These are phyloP conservation scores for Chionoecetes opilio DNA, from an alignment of 1,140 invertebrate species.

Conservation along the genomic window DNA sequence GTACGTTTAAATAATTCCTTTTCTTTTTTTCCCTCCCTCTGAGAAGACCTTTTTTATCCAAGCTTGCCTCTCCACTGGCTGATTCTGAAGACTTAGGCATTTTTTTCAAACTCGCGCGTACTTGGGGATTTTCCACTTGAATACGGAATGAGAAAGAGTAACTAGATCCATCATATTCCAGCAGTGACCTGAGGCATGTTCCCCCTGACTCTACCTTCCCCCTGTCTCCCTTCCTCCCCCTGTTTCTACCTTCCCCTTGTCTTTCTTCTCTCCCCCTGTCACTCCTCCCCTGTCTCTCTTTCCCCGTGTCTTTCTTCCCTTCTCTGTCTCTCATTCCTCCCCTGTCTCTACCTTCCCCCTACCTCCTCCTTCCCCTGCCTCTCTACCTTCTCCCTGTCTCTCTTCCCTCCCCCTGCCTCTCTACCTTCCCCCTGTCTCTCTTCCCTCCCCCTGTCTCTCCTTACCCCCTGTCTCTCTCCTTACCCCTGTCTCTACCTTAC, in stretches of 20 bases:
- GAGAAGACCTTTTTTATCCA: not conserved
- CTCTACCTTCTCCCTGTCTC: not conserved
- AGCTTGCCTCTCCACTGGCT: not conserved
- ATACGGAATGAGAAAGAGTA: slow-evolving; percentile 19
- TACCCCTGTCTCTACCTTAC: too few relatives aligned
- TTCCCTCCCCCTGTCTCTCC: not conserved
- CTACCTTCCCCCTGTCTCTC: not conserved
- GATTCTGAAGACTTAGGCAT: not conserved
- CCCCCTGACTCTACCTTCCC: not conserved
- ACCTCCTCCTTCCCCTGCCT: not conserved
- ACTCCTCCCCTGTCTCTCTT: not conserved
- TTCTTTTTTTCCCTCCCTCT: not conserved
- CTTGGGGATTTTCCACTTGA: not conserved
- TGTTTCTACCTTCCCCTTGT: too few relatives aligned
- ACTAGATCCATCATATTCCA: slow-evolving; percentile 17
- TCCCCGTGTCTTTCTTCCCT: too few relatives aligned
- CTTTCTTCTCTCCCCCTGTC: too few relatives aligned
- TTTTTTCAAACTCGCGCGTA: not conserved
- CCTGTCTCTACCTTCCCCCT: not conserved
- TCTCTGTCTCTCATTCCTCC: too few relatives aligned
- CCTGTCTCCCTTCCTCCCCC: not conserved
- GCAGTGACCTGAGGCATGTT: not conserved
- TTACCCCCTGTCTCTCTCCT: not conserved
- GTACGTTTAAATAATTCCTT: not conserved
- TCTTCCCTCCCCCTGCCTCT: too few relatives aligned